Percentiles rank a stretch among this genome's conserved stretches.
These are phyloP conservation scores for Rhynchomys soricoides DNA, from an alignment of 2,113 vertebrate genomes.

Conservation along the genomic window DNA sequence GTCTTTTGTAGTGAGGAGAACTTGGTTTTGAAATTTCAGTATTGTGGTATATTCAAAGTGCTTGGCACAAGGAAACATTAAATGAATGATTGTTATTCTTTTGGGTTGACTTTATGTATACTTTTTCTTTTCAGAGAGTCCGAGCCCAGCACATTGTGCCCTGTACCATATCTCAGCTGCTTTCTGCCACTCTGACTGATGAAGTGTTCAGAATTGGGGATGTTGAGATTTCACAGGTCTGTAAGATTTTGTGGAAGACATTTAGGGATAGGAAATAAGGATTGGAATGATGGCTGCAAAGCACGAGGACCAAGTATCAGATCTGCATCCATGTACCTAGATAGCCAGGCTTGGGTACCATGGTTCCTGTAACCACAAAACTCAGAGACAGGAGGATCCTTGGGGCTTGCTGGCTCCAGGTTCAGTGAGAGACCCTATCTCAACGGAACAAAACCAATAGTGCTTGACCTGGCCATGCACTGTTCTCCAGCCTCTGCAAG, in stretches of 20 bases:
- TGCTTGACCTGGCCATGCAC: too few species aligned
- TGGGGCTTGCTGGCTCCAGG: neutral
- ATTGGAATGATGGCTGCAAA: neutral
- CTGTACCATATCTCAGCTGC: conserved; percentile 96
- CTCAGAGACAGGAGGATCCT: neutral
- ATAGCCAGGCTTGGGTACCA: too few species aligned
- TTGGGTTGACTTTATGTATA: neutral
- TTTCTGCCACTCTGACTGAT: conserved; percentile 91
- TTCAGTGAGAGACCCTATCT: neutral
- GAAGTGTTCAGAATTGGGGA: conserved; percentile 93
- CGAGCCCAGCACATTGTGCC: conserved; percentile 95
- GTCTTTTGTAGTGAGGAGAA: neutral
- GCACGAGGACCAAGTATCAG: neutral
- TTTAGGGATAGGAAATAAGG: neutral
- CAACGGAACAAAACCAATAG: neutral
- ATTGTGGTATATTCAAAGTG: neutral
- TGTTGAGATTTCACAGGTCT: conserved; percentile 95
- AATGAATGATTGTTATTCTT: neutral
- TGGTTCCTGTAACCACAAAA: neutral
- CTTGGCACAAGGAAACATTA: neutral
- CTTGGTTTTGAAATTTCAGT: neutral
- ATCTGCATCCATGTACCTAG: neutral
- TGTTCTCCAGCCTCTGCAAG: neutral
- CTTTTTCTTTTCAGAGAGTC: conserved; percentile 85
- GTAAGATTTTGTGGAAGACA: neutral